A percentile compares a stretch with the other conserved stretches of the same genome.
Evolutionary conservation across 2,888 invertebrate genomes (phyloP).

Genomic region (Drosophila neutralis): DNA sequence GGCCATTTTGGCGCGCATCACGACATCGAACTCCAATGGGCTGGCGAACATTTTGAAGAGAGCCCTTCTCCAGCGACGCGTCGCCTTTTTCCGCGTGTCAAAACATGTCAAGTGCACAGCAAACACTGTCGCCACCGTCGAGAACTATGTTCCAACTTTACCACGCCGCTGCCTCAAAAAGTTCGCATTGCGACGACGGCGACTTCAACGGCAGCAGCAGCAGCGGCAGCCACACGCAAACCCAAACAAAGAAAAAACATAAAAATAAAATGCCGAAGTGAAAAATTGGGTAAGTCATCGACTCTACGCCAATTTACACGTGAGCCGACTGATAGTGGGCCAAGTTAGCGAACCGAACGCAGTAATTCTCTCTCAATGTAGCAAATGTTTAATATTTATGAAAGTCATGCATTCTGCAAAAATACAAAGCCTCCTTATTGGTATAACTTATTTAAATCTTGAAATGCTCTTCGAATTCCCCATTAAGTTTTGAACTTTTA

Average conservation of each 20-base stretch:
- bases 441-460: background rate
- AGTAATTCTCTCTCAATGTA: background rate
- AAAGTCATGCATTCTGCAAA: background rate
- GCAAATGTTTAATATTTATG: background rate
- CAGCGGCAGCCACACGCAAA: conserved; percentile 58
- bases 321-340: conserved; percentile 9
- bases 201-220: conserved; percentile 27
- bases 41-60: conserved; percentile 57
- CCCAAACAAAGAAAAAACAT: conserved; percentile 8
- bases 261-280: conserved; percentile 42
- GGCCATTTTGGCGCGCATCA: conserved; percentile 74
- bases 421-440: background rate
- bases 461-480: background rate
- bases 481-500: background rate
- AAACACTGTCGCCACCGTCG: conserved; percentile 73
- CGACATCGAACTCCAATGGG: conserved; percentile 68
- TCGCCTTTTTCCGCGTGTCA: conserved; percentile 64
- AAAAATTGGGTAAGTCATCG: conserved; percentile 63
- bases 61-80: conserved; percentile 38
- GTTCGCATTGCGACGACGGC: conserved; percentile 71
- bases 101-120: conserved; percentile 77
- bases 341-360: conserved; percentile 3
- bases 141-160: conserved; percentile 68
- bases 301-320: conserved; percentile 44
- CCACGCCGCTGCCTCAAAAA: conserved; percentile 42